Percentiles rank a stretch among this genome's conserved stretches.
Conservation (phyloP, 2,113 vertebrate genomes). For the Chamaea fasciata region DNA sequence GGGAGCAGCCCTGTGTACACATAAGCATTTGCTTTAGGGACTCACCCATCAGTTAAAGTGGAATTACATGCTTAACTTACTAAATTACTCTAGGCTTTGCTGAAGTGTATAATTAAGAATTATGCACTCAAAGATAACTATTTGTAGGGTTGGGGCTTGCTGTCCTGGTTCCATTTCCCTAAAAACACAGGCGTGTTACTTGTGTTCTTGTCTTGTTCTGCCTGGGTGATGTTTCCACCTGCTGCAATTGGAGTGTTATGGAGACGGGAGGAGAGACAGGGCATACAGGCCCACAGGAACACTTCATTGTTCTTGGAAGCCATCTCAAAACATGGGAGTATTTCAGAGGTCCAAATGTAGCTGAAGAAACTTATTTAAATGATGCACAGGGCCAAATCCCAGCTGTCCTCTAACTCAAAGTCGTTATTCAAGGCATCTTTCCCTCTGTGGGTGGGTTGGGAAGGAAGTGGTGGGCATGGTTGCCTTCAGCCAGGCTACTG, state of each 20-base stretch:
- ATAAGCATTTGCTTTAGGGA: neutral
- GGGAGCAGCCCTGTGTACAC: neutral
- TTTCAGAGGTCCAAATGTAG: neutral
- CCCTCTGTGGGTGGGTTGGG: neutral
- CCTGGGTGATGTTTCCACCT: neutral
- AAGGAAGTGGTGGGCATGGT: neutral
- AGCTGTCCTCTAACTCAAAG: neutral
- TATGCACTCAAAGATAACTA: neutral
- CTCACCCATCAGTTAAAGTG: conserved; percentile 4
- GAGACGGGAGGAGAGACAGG: neutral
- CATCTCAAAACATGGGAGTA: neutral
- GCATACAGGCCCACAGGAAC: neutral
- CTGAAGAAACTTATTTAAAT: neutral
- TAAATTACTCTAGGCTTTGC: conserved; percentile 13
- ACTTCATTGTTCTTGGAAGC: neutral
- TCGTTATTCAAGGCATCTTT: neutral
- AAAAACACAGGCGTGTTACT: neutral
- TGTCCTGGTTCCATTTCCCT: neutral
- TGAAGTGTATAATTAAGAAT: conserved; percentile 15
- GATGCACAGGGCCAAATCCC: neutral
- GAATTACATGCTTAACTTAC: conserved; percentile 46
- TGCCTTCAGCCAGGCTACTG: neutral
- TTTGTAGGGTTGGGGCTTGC: neutral
- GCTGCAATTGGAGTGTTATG: neutral
- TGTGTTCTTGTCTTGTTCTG: neutral